Evolutionary conservation across 64 coral and sea anemone genomes (phyloP), one percentile per base, ranked within the genome.

Genomic region (Stylophora pistillata): DNA sequence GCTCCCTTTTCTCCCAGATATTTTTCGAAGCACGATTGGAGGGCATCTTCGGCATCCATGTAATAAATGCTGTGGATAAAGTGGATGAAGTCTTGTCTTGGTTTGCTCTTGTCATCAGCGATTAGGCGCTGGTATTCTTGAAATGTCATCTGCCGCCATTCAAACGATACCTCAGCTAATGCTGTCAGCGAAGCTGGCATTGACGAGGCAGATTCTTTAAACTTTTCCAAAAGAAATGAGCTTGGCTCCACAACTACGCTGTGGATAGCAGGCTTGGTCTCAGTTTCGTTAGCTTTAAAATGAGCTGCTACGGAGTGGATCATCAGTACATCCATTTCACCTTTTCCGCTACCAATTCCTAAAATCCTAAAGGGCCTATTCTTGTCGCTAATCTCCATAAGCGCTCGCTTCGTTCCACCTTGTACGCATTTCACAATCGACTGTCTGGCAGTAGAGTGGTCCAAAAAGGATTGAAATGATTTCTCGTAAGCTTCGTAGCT

Each of bases 361-460:
- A 79, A 55, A 15, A 79, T 54, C 16, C 31, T 79, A 12, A 79
- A 79, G 1, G 77, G 77, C 60, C 30, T 60, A 56, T 79, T 81
- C 59, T 21, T 20, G 30, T 81, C 78, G 2, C 34, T 16, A 47
- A 81, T 81, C 63, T 62, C 34, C 78, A 63, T 57, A 15, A 81
- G 58, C 20, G 78, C 78, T 10, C 59, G 78, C 14, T 31, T 81
- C 30, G 58, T 81, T 7, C 78, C 78, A 64, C 37, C 29, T 81
- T 81, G 78, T 15, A 81, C 78, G 11, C 78, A 81, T 30, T 81
- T 81, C 29, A 81, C 57, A 17, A 81, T 81, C 4, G 78, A 29
- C 59, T 81, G 78, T 63, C 78, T 81, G 13, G 78, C 78, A 10
- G 78, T 81, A 81, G 78, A 81, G 78, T 81, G 58, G 30, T 63